These are phyloP conservation scores for Xanthia togata DNA, from an alignment of 2,888 invertebrate genomes.

Conservation along the genomic window DNA sequence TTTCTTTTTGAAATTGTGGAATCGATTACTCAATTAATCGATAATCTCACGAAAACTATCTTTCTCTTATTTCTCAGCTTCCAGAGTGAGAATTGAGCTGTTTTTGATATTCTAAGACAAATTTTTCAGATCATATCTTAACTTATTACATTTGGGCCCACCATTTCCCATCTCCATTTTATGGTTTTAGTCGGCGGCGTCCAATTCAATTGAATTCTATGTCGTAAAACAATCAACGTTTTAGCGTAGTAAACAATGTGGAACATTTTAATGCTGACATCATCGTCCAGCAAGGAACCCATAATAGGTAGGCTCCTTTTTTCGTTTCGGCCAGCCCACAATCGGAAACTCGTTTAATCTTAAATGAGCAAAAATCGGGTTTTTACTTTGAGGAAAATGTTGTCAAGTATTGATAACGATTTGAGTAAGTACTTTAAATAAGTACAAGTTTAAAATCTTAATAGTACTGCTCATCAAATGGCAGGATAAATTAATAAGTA, in stretches of 20 bases:
- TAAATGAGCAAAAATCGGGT: conserved; percentile 5
- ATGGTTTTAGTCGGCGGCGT: neutral
- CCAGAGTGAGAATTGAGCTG: too few species aligned
- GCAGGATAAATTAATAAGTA: neutral
- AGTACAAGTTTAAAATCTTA: neutral
- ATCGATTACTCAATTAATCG: too few species aligned
- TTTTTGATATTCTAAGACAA: too few species aligned
- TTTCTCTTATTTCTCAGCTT: too few species aligned
- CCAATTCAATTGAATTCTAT: conserved; percentile 17
- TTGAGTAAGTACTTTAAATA: too few species aligned
- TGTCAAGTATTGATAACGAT: neutral
- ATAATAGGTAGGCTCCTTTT: conserved; percentile 75
- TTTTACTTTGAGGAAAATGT: neutral
- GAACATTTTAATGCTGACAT: conserved; percentile 74
- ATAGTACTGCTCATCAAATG: neutral
- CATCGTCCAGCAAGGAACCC: conserved; percentile 72
- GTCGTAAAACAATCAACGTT: conserved; percentile 40
- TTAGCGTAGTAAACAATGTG: conserved; percentile 63
- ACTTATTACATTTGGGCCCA: too few species aligned
- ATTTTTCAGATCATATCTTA: too few species aligned
- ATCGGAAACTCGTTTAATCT: conserved; percentile 33
- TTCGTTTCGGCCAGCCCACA: conserved; percentile 68
- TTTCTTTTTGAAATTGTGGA: too few species aligned
- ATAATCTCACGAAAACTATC: too few species aligned
- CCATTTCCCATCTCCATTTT: too few species aligned